Conservation (phyloP, 1,140 invertebrate species). For the Zaprionus capensis region DNA sequence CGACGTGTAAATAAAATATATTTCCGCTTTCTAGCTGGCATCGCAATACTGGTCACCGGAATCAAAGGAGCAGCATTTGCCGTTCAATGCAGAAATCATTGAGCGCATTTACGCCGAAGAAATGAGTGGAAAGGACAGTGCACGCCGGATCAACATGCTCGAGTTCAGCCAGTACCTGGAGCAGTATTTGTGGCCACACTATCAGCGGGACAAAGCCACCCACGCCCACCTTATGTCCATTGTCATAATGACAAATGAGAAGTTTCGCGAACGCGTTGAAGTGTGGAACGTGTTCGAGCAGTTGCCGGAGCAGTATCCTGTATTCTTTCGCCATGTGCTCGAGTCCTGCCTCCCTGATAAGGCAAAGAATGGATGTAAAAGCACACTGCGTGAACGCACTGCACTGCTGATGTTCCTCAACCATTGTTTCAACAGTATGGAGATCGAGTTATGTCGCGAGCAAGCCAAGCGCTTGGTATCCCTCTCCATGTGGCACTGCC, state of each 20-base stretch:
- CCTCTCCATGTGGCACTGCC: slow-evolving; percentile 96
- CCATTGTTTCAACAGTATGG: slow-evolving; percentile 99
- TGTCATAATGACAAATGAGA: slow-evolving; percentile 99
- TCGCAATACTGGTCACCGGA: slow-evolving; percentile 95
- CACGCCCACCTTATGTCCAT: slow-evolving; percentile 96
- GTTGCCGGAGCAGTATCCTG: slow-evolving; percentile 91
- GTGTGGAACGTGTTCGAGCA: slow-evolving; percentile 98
- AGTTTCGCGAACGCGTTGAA: slow-evolving; percentile 97
- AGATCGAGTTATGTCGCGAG: slow-evolving; percentile 95
- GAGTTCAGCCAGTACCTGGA: slow-evolving; percentile 99
- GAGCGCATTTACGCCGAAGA: slow-evolving; percentile 93
- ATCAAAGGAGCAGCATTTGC: slow-evolving; percentile 87
- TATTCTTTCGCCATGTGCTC: slow-evolving; percentile 95
- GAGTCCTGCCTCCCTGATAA: slow-evolving; percentile 84
- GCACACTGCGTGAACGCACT: slow-evolving; percentile 92
- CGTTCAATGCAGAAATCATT: slow-evolving; percentile 90
- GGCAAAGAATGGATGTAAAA: slow-evolving; percentile 47
- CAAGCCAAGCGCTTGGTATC: slow-evolving; percentile 97
- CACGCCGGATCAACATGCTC: slow-evolving; percentile 95
- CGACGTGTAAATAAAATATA: background rate
- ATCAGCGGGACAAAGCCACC: slow-evolving; percentile 88
- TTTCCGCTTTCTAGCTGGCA: slow-evolving; percentile 88
- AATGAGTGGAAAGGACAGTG: slow-evolving; percentile 90
- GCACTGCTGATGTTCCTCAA: slow-evolving; percentile 96
- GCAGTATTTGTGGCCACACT: slow-evolving; percentile 99